A percentile compares a stretch with the other conserved stretches of the same genome.
These are phyloP conservation scores for Petromus typicus DNA, from an alignment of 2,113 vertebrate species.

Conservation along the genomic window DNA sequence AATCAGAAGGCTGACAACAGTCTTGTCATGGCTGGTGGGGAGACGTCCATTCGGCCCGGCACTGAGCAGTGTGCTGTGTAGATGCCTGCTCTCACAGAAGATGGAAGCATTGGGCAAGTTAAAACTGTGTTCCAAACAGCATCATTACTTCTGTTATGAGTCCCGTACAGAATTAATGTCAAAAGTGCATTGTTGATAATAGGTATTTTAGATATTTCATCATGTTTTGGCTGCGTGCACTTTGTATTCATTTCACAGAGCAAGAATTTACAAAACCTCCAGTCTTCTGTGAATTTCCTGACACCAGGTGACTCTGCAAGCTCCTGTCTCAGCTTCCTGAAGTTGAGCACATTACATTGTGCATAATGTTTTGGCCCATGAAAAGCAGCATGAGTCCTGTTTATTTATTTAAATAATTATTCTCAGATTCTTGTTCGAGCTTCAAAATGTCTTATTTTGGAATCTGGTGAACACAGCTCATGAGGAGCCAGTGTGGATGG, in stretches of 20 bases:
- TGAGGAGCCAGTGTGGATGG: neutral
- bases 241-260: neutral
- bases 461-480: neutral
- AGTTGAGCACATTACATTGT: neutral
- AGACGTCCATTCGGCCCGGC: neutral
- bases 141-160: neutral
- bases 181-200: neutral
- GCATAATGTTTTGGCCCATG: neutral
- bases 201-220: neutral
- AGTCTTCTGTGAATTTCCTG: neutral
- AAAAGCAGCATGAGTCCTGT: too few species aligned
- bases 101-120: neutral
- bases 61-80: neutral
- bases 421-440: neutral
- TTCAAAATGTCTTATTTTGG: neutral
- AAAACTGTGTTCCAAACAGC: neutral
- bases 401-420: neutral
- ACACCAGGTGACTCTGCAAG: neutral
- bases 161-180: neutral
- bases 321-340: neutral
- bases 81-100: neutral
- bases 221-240: neutral
- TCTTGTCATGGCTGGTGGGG: accelerated
- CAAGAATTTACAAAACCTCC: neutral
- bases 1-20: neutral